Percentiles rank a stretch among this genome's conserved stretches.
These are phyloP conservation scores for Orchestes rusci DNA, from an alignment of 2,888 invertebrate species.

Conservation along the genomic window DNA sequence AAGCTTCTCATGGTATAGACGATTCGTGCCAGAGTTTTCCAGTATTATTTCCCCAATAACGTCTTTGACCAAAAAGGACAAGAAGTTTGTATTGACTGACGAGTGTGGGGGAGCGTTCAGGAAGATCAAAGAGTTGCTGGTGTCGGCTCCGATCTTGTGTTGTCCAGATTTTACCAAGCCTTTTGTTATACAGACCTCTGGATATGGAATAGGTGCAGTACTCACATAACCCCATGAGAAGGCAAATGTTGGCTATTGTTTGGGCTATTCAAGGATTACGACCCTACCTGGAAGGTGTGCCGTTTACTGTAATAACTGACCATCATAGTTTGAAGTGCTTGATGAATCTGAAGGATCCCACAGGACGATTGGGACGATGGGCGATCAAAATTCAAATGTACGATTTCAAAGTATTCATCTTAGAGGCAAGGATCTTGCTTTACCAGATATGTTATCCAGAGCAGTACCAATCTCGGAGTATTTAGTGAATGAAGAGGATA, in stretches of 20 bases:
- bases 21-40: slow-evolving; percentile 20
- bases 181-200: slow-evolving; percentile 10
- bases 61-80: slow-evolving; percentile 9
- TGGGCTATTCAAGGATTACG: slow-evolving; percentile 13
- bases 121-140: slow-evolving; percentile 8
- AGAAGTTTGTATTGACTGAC: slow-evolving; percentile 10
- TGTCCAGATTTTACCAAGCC: slow-evolving; percentile 12
- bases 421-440: slow-evolving; percentile 1
- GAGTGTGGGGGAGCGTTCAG: slow-evolving; percentile 6
- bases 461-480: slow-evolving; percentile 5
- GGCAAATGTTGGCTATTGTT: slow-evolving; percentile 10
- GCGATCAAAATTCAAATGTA: slow-evolving; percentile 16
- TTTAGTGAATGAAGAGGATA: too few relatives aligned
- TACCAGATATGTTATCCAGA: slow-evolving; percentile 8
- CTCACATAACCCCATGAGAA: slow-evolving; percentile 12
- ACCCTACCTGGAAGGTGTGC: slow-evolving; percentile 15
- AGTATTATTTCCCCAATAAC: slow-evolving; percentile 16
- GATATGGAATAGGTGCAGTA: slow-evolving; percentile 19
- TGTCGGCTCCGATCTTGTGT: slow-evolving; percentile 11
- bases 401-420: slow-evolving; percentile 12
- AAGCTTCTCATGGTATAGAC: slow-evolving; percentile 17
- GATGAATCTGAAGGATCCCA: slow-evolving; percentile 18
- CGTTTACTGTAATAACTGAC: slow-evolving; percentile 19
- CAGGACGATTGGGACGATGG: too few relatives aligned
- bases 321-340: slow-evolving; percentile 19